A percentile compares a stretch with the other conserved stretches of the same genome.
Evolutionary conservation across 2,113 vertebrate species (phyloP).

Genomic region (Gracilinanus agilis): DNA sequence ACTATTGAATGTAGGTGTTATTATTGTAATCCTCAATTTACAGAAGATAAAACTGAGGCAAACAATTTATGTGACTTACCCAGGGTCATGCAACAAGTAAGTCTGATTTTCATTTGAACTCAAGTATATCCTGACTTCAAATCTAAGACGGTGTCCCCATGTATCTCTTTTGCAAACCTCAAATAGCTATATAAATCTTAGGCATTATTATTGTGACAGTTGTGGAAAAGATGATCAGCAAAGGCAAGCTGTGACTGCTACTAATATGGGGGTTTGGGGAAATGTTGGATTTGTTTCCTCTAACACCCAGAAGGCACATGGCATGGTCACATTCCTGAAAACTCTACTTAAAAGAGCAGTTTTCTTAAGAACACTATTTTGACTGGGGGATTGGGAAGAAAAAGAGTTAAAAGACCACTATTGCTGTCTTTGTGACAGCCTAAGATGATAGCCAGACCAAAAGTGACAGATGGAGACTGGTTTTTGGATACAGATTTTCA

Average conservation of each 20-base stretch:
- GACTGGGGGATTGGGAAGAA: slow-evolving; percentile 51
- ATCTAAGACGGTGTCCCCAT: neutral
- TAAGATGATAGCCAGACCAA: slow-evolving; percentile 61
- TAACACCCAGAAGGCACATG: neutral
- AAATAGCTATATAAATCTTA: neutral
- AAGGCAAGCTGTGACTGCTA: neutral
- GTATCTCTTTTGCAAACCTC: neutral
- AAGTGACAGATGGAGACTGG: slow-evolving; percentile 72
- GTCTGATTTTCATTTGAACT: neutral
- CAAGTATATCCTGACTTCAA: neutral
- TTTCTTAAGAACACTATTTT: slow-evolving; percentile 67
- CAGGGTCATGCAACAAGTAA: neutral
- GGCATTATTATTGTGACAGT: neutral
- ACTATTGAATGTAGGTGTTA: too few relatives aligned
- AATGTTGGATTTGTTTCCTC: neutral
- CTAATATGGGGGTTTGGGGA: neutral
- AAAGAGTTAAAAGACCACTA: neutral
- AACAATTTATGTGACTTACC: neutral
- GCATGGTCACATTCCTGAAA: neutral
- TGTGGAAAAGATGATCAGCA: neutral
- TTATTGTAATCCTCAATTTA: neutral
- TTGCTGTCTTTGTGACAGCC: neutral
- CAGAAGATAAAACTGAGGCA: neutral
- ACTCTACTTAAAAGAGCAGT: slow-evolving; percentile 71
- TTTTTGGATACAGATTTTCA: slow-evolving; percentile 40